Evolutionary conservation across 2,113 vertebrate genomes (phyloP).

Genomic region (Ramphastos sulfuratus): DNA sequence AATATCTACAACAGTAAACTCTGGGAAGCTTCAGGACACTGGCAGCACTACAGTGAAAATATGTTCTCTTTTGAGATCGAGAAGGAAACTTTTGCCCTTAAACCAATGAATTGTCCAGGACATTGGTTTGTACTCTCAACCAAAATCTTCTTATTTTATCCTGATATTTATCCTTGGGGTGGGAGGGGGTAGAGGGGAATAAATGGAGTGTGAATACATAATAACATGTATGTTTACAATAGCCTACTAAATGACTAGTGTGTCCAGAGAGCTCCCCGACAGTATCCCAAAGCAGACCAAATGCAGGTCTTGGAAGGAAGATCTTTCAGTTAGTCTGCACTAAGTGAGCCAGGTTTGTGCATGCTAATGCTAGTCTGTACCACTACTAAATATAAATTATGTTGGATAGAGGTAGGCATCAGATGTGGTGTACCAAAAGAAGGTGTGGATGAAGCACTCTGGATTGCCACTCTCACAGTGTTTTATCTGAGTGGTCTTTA

Average conservation of each 20-base stretch:
- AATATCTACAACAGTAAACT: slow-evolving; percentile 92
- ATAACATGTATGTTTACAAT: background rate
- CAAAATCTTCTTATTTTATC: background rate
- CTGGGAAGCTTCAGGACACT: slow-evolving; percentile 94
- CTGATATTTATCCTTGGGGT: background rate
- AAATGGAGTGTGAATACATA: background rate
- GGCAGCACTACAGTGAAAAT: slow-evolving; percentile 93
- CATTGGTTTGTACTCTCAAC: slow-evolving; percentile 83
- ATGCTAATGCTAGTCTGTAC: background rate
- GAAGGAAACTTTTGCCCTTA: slow-evolving; percentile 90
- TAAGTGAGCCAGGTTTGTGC: background rate
- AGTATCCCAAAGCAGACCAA: background rate
- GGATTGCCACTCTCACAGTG: background rate
- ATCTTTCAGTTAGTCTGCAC: background rate
- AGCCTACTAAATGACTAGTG: background rate
- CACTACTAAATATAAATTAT: background rate
- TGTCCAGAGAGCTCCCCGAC: background rate
- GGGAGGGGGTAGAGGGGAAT: background rate
- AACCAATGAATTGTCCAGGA: slow-evolving; percentile 97
- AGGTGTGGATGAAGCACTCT: background rate
- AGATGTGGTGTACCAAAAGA: background rate
- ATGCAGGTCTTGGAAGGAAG: background rate
- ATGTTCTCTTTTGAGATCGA: slow-evolving; percentile 94
- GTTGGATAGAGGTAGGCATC: background rate
- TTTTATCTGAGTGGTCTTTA: background rate